A percentile compares a stretch with the other conserved stretches of the same genome.
Conservation (phyloP, 2,113 vertebrate genomes). For the Bufo gargarizans region DNA sequence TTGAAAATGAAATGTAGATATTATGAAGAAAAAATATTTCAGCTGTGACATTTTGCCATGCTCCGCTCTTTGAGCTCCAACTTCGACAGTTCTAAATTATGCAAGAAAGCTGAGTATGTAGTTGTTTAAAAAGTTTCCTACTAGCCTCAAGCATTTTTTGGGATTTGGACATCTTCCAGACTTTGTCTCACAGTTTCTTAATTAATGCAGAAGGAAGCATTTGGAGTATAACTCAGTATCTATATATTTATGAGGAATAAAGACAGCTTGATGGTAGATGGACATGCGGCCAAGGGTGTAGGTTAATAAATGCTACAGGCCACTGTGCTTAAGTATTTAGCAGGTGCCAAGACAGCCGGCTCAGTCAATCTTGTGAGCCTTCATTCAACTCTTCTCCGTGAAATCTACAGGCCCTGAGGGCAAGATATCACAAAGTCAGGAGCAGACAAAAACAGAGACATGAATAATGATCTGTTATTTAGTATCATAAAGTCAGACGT, state of each 20-base stretch:
- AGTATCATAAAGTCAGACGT: constrained; percentile 10
- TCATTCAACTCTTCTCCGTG: background rate
- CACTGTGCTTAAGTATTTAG: constrained; percentile 21
- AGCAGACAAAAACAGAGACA: constrained; percentile 3
- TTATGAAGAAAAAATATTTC: background rate
- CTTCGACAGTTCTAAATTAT: constrained; percentile 50
- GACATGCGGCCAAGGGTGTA: constrained; percentile 50
- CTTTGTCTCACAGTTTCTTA: constrained; percentile 27
- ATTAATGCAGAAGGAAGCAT: constrained; percentile 22
- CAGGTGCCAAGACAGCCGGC: constrained; percentile 38
- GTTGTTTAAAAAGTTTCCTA: constrained; percentile 42
- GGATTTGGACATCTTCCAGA: constrained; percentile 35
- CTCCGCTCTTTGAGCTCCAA: constrained; percentile 43
- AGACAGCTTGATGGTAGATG: constrained; percentile 40
- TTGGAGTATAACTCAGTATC: constrained; percentile 14
- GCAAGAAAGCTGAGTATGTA: constrained; percentile 43
- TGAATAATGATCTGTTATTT: constrained; percentile 46
- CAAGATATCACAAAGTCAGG: constrained; percentile 30
- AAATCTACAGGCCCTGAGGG: constrained; percentile 22
- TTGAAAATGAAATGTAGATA: constrained; percentile 32
- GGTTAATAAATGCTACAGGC: constrained; percentile 46
- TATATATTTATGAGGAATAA: background rate
- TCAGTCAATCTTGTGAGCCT: constrained; percentile 13
- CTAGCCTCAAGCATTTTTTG: constrained; percentile 42
- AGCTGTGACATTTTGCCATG: constrained; percentile 36